Evolutionary conservation across 2,888 invertebrate genomes (phyloP).

Genomic region (Drosophila paramelanica): DNA sequence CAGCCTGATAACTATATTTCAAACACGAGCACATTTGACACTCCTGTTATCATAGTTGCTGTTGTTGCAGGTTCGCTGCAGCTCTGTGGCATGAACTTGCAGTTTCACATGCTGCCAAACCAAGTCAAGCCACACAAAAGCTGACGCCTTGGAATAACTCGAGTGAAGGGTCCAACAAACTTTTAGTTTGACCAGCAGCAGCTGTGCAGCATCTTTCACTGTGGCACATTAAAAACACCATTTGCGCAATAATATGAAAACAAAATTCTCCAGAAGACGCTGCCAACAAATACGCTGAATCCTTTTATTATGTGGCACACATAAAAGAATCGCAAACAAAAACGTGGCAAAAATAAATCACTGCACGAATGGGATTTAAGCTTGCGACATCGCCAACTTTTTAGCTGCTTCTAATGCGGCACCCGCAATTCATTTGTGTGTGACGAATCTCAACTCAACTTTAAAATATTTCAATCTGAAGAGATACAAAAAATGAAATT

Average conservation of each 20-base stretch:
- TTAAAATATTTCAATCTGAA: too few species aligned
- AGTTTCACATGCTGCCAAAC: conserved; percentile 10
- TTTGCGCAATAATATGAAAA: conserved; percentile 15
- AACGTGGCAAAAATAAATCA: too few species aligned
- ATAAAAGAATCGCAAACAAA: too few species aligned
- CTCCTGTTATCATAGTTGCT: not conserved
- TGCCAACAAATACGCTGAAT: not conserved
- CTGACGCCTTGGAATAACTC: conserved; percentile 24
- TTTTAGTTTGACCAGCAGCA: conserved; percentile 41
- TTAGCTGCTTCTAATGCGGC: too few species aligned
- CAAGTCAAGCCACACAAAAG: conserved; percentile 5
- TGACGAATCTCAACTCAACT: too few species aligned
- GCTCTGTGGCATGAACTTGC: conserved; percentile 28
- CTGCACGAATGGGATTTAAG: too few species aligned
- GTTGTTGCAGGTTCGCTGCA: conserved; percentile 31
- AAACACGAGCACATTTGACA: conserved; percentile 27
- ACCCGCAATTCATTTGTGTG: too few species aligned
- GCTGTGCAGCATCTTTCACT: conserved; percentile 18
- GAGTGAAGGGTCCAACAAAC: conserved; percentile 29
- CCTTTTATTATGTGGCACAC: too few species aligned
- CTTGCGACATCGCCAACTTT: too few species aligned
- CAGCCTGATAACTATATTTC: conserved; percentile 16
- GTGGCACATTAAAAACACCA: conserved; percentile 35
- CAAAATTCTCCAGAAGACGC: not conserved
- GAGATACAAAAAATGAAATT: too few species aligned